phyloP scores from a whole-genome alignment of 2,888 invertebrate species.

The Odontocerum albicorne region DNA sequence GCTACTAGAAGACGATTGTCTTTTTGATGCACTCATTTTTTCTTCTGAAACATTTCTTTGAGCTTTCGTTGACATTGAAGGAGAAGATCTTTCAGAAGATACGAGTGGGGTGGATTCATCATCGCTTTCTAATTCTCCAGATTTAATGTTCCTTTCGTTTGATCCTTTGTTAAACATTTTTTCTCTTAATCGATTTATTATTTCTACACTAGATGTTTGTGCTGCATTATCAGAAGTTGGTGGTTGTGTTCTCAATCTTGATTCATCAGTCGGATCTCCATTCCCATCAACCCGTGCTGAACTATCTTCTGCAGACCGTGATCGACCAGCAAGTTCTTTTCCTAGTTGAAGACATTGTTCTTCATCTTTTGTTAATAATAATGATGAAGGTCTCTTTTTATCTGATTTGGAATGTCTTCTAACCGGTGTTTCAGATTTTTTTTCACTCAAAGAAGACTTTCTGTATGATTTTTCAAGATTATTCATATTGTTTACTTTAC shows the following conservation, averaged over 20 bases:
- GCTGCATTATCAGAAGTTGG: constrained; percentile 11
- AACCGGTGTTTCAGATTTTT: constrained; percentile 3
- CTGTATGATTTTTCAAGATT: constrained; percentile 3
- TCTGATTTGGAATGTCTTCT: constrained; percentile 22
- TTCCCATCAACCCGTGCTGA: constrained; percentile 3
- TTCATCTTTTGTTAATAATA: constrained; percentile 25
- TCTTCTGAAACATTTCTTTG: constrained; percentile 26
- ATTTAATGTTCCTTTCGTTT: constrained; percentile 47
- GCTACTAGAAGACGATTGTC: constrained; percentile 25
- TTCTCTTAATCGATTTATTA: constrained; percentile 46
- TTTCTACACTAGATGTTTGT: constrained; percentile 27
- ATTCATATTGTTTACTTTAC: background rate
- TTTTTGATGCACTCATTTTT: constrained; percentile 5
- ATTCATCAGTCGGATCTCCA: background rate
- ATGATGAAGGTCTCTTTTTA: constrained; percentile 30
- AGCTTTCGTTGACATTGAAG: constrained; percentile 40
- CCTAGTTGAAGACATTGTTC: constrained; percentile 19
- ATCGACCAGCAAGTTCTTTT: constrained; percentile 24
- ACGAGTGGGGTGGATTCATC: constrained; percentile 72
- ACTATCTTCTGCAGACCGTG: constrained; percentile 32
- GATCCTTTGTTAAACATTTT: constrained; percentile 47
- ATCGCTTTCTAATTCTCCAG: constrained; percentile 53
- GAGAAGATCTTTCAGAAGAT: constrained; percentile 51
- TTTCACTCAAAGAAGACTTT: constrained; percentile 11
- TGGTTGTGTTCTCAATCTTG: constrained; percentile 9